phyloP scores from a whole-genome alignment of 2,888 invertebrate genomes.

The Cephus runcator region DNA sequence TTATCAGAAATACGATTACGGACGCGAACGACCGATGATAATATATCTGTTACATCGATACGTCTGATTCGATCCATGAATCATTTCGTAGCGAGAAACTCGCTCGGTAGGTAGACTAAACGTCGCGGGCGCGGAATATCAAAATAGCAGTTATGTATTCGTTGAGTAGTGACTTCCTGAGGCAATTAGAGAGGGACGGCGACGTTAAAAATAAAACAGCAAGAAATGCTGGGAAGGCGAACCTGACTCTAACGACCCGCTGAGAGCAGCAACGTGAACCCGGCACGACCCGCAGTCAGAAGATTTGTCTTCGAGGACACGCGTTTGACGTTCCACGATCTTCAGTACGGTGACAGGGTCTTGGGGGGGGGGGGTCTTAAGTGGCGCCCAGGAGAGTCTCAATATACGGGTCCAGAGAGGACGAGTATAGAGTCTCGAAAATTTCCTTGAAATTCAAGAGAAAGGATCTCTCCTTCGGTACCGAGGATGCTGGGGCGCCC shows the following conservation, averaged over 20 bases:
- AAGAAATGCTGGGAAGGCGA: constrained; percentile 23
- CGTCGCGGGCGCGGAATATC: constrained; percentile 19
- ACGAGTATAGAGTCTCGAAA: background rate
- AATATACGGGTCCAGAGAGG: background rate
- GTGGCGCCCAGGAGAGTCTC: background rate
- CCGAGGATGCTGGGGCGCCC: background rate
- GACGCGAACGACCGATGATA: background rate
- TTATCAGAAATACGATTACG: background rate
- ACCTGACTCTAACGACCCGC: constrained; percentile 50
- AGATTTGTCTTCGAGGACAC: constrained; percentile 55
- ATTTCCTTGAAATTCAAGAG: background rate
- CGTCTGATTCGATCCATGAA: background rate
- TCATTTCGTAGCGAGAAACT: background rate
- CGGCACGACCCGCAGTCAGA: constrained; percentile 30
- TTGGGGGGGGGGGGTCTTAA: background rate
- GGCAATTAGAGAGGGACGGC: constrained; percentile 30
- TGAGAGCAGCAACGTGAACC: constrained; percentile 44
- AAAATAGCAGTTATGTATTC: constrained; percentile 35
- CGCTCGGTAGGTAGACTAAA: background rate
- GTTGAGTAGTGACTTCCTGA: constrained; percentile 38
- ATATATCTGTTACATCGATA: background rate
- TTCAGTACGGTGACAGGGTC: constrained; percentile 41
- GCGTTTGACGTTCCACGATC: constrained; percentile 55
- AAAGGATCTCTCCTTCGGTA: background rate
- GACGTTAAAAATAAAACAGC: constrained; percentile 43